phyloP scores from a whole-genome alignment of 2,113 vertebrate genomes.

The Odocoileus virginianus region DNA sequence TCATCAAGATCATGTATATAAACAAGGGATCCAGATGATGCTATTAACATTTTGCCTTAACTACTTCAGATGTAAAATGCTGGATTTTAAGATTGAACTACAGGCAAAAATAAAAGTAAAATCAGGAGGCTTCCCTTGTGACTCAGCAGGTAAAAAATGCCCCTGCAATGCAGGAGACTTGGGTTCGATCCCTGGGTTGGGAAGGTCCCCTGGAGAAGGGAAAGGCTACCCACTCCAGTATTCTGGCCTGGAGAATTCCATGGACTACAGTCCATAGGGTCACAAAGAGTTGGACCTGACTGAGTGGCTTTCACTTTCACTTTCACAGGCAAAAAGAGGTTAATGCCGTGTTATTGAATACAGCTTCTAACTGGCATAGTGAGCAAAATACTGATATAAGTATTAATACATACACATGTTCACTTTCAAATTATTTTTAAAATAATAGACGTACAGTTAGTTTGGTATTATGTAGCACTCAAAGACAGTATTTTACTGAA shows the following conservation, averaged over 20 bases:
- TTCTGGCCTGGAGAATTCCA: background rate
- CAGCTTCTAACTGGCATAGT: background rate
- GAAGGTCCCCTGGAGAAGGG: background rate
- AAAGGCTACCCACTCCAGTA: background rate
- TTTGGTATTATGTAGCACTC: background rate
- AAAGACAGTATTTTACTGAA: background rate
- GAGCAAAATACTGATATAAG: background rate
- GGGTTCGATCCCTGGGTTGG: background rate
- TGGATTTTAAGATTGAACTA: background rate
- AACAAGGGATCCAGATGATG: background rate
- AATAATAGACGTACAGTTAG: background rate
- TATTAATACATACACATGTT: background rate
- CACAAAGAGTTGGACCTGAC: background rate
- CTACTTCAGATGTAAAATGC: background rate
- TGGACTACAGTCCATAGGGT: background rate
- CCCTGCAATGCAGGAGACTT: rapidly evolving
- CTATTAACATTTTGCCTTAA: background rate
- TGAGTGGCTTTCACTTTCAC: background rate
- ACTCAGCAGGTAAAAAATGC: rapidly evolving
- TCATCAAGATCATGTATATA: background rate
- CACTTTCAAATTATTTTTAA: background rate
- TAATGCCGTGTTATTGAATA: background rate
- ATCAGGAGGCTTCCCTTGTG: background rate
- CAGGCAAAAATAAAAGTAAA: background rate
- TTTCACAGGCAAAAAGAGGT: background rate